Evolutionary conservation across 2,888 invertebrate genomes (phyloP).

Genomic region (Trichacis sp.): DNA sequence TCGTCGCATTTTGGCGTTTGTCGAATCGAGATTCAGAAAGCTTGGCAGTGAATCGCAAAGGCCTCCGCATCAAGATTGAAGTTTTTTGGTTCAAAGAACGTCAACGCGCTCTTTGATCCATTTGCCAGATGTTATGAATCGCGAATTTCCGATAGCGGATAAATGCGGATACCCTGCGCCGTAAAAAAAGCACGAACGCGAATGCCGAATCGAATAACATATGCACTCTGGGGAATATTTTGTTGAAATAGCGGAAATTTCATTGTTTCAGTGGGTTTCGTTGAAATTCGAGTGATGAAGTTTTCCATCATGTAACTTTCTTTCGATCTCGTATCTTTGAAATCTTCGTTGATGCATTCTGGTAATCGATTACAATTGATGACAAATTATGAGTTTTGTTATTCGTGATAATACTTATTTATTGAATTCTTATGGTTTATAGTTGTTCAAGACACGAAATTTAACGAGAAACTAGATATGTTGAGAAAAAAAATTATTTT

Average conservation of each 20-base stretch:
- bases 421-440: too few relatives aligned
- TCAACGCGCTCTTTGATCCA: slow-evolving; percentile 32
- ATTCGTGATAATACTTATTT: too few relatives aligned
- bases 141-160: slow-evolving; percentile 14
- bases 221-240: neutral
- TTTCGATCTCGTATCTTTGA: too few relatives aligned
- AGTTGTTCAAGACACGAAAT: too few relatives aligned
- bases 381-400: too few relatives aligned
- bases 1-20: slow-evolving; percentile 17
- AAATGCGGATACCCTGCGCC: slow-evolving; percentile 32
- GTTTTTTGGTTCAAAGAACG: slow-evolving; percentile 24
- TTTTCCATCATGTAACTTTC: too few relatives aligned
- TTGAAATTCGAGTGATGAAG: too few relatives aligned
- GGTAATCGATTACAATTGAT: too few relatives aligned
- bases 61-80: slow-evolving; percentile 30
- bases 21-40: slow-evolving; percentile 23
- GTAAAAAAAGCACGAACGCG: slow-evolving; percentile 2
- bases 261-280: too few relatives aligned
- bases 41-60: slow-evolving; percentile 37
- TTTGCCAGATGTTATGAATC: slow-evolving; percentile 35
- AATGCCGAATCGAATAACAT: neutral
- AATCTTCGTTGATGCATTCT: too few relatives aligned
- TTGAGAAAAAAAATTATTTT: too few relatives aligned
- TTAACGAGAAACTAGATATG: too few relatives aligned
- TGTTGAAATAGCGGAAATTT: neutral